Conservation (phyloP, 2,113 vertebrate genomes). For the Perca flavescens region DNA sequence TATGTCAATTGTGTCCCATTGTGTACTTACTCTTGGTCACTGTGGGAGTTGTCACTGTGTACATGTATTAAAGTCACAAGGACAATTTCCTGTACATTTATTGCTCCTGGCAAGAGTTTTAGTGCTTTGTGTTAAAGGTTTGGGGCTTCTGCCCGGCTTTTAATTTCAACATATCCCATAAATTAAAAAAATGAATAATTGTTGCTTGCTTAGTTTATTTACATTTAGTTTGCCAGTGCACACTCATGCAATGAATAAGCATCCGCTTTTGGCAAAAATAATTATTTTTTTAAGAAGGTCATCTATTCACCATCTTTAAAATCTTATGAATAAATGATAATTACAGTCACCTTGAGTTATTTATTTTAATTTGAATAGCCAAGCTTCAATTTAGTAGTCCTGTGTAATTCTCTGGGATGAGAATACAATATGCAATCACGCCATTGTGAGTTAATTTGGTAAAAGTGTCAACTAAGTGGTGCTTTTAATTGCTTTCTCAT, state of each 20-base stretch:
- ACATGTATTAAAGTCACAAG: slow-evolving; percentile 37
- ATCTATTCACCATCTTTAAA: slow-evolving; percentile 2
- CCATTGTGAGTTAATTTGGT: slow-evolving; percentile 7
- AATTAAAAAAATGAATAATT: slow-evolving; percentile 15
- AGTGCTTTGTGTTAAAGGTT: slow-evolving; percentile 21
- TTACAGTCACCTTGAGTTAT: slow-evolving; percentile 2
- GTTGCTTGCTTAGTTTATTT: not conserved
- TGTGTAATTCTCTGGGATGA: not conserved
- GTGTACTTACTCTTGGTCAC: slow-evolving; percentile 20
- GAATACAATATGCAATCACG: slow-evolving; percentile 2
- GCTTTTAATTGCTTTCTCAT: not conserved
- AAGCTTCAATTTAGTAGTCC: not conserved
- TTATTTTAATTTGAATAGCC: not conserved
- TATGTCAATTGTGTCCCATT: not conserved
- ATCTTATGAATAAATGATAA: slow-evolving; percentile 8
- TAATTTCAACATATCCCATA: slow-evolving; percentile 30
- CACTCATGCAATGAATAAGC: not conserved
- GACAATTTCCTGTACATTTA: slow-evolving; percentile 33
- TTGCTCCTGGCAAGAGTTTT: slow-evolving; percentile 15
- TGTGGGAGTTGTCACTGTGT: not conserved
- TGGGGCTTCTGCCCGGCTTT: not conserved
- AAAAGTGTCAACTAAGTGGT: not conserved
- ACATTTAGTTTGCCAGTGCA: not conserved
- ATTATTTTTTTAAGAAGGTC: not conserved
- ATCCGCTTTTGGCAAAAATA: not conserved